Base-by-base conservation (phyloP, 1,140 invertebrate genomes). In the Spodoptera frugiperda region DNA sequence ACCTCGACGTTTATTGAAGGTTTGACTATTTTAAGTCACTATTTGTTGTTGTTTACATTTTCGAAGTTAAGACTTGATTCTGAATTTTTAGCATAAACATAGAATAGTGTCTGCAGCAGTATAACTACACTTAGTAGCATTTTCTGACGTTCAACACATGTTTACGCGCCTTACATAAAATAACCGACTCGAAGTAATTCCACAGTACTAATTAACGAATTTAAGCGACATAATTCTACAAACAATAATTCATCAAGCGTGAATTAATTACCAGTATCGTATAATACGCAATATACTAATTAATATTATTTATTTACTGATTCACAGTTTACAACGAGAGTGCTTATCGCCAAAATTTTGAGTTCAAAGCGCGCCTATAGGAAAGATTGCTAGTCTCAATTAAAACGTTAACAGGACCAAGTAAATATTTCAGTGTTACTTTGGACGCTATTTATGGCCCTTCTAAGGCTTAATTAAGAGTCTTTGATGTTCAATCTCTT, bases 401-500 rank as follows among this genome's bases (percentile, higher is more conserved):
- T 91, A 92, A 92, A 90, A 87, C 80, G 70, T 88, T 86, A 83
- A 80, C 61, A 82, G 77, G 78, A 77, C 84, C 81, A 86, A 87
- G 88, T 92, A 91, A 92, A 91, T 91, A 89, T 88, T 86, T 88
- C 85, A 84, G 82, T 87, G 86, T 89, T 89, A 88, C 87, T 89
- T 89, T 82, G 84, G 81, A 84, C 83, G 85, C 80, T 88, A 92
- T 93, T 90, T 91, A 91, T 89, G 86, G 85, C 81, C 85, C 84
- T 83, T 84, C 84, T 80, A 87, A 88, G 82, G 85, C 85, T 90
- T 91, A 92, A 91, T 93, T 92, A 92, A 79, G 61, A 76, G 30
- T 80, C 86, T 93, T 93, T 93, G 91, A 93, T 91, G 90, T 93
- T 91, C 89, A 91, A 93, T 91, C 89, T 88, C 86, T 88, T 88